These are phyloP conservation scores for Epizoanthus scotinus DNA, from an alignment of 92 coral and sea anemone genomes.

Conservation along the genomic window DNA sequence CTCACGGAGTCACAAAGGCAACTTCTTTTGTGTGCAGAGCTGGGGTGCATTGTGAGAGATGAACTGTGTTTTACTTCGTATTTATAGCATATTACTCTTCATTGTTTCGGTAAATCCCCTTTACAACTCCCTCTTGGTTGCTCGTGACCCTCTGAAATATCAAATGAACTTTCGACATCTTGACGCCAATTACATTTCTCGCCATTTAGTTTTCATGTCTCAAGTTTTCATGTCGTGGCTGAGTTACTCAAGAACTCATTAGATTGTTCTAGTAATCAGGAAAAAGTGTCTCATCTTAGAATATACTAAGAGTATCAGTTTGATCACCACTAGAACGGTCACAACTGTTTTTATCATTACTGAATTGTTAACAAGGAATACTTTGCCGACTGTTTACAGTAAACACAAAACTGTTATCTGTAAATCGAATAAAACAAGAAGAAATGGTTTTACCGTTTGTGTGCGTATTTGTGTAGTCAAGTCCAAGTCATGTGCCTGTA, in stretches of 20 bases:
- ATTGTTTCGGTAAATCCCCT: constrained; percentile 20
- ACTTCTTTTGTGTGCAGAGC: background rate
- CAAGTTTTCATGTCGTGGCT: too few species aligned
- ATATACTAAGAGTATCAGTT: background rate
- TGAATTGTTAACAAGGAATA: background rate
- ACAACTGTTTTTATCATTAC: constrained; percentile 19
- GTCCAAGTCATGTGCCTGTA: background rate
- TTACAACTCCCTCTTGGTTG: constrained; percentile 12
- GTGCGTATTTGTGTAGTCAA: background rate
- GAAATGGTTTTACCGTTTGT: background rate
- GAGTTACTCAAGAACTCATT: too few species aligned
- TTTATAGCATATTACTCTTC: constrained; percentile 24
- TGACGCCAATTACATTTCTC: background rate
- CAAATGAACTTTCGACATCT: background rate
- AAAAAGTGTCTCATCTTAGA: background rate
- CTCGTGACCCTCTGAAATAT: constrained; percentile 26
- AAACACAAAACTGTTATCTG: constrained; percentile 25
- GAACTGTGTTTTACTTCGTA: background rate
- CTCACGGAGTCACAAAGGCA: background rate
- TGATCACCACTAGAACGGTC: background rate
- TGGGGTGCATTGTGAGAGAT: background rate
- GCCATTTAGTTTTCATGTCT: background rate
- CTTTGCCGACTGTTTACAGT: constrained; percentile 1
- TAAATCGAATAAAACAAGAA: constrained; percentile 8
- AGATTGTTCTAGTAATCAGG: background rate